Evolutionary conservation across 2,797 vertebrate genomes (phyloP), one percentile per base, ranked within the genome.

Genomic region (Manis javanica): DNA sequence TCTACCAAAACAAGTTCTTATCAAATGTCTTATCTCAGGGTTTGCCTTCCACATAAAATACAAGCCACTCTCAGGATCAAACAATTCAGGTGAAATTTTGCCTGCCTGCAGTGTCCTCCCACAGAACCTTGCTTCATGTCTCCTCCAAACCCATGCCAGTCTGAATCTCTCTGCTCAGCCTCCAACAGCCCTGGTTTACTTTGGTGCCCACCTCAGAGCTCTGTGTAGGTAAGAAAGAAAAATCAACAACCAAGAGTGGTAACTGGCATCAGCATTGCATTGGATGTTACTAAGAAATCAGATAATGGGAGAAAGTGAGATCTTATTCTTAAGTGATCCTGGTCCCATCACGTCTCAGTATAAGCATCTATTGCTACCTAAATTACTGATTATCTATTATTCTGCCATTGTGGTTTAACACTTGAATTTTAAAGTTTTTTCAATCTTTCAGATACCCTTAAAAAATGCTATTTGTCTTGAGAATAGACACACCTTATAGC

Each of bases 11-110:
- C 68, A 97, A 94, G 91, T 93, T 97, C 88, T 96, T 98, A 96
- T 96, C 96, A 98, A 98, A 98, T 96, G 94, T 85, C 63, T 98
- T 98, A 98, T 98, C 97, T 98, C 87, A 94, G 86, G 46, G 75
- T 95, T 84, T 97, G 82, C 92, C 97, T 97, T 98, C 97, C 96
- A 96, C 82, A 59, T 88, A 90, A 96, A 98, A 94, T 19, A 16
- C 96, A 85, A 98, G 87, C 98, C 97, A 97, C 18, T 18, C 85
- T 53, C 29, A 87, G 90, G 55, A 97, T 96, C 83, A 96, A 95
- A 83, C 14, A 11, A 85, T 49, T 96, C 96, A 78, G 90, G 34
- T 95, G 94, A 77, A 85, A 75, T n/a, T 93, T 14, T 26, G 82
- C 68, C 79, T 31, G 49, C 13, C n/a, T 59, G 81, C 39, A 29